These are phyloP conservation scores for Drosophila chauvacae DNA, from an alignment of 1,140 invertebrate species.

Conservation along the genomic window DNA sequence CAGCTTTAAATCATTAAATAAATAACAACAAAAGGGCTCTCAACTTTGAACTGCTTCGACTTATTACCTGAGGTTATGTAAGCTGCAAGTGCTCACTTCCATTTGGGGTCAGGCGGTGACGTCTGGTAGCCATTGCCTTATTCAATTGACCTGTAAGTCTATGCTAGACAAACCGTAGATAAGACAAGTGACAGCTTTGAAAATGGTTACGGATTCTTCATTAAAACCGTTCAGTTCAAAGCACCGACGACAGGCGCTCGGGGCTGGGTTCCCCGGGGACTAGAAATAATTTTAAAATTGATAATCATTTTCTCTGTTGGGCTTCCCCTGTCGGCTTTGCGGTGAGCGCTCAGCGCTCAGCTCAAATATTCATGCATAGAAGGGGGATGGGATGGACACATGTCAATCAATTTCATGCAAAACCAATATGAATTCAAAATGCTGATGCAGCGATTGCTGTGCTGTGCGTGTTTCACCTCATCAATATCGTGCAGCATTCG, in stretches of 20 bases:
- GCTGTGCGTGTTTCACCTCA: conserved; percentile 43
- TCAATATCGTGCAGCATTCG: conserved; percentile 28
- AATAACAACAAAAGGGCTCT: conserved; percentile 2
- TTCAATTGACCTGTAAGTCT: conserved; percentile 9
- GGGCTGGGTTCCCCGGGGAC: conserved; percentile 1
- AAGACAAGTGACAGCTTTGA: conserved; percentile 2
- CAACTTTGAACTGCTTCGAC: conserved; percentile 43
- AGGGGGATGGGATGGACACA: conserved; percentile 25
- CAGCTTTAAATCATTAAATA: conserved; percentile 27
- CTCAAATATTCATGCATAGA: conserved; percentile 30
- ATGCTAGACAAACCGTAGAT: background rate
- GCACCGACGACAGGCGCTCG: conserved; percentile 23
- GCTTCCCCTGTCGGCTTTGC: conserved; percentile 25
- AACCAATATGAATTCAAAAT: conserved; percentile 41
- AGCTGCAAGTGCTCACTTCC: conserved; percentile 11
- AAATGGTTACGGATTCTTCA: conserved; percentile 21
- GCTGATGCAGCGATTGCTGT: conserved; percentile 37
- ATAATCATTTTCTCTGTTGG: conserved; percentile 36
- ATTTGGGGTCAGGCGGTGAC: conserved; percentile 26
- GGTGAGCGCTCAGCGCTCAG: conserved; percentile 10
- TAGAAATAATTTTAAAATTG: conserved; percentile 51
- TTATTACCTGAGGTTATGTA: conserved; percentile 20
- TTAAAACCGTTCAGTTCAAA: conserved; percentile 32
- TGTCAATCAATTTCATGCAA: conserved; percentile 52
- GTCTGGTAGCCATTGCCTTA: conserved; percentile 1